Conservation (phyloP, 2,888 invertebrate species). For the Orthosia gracilis region DNA sequence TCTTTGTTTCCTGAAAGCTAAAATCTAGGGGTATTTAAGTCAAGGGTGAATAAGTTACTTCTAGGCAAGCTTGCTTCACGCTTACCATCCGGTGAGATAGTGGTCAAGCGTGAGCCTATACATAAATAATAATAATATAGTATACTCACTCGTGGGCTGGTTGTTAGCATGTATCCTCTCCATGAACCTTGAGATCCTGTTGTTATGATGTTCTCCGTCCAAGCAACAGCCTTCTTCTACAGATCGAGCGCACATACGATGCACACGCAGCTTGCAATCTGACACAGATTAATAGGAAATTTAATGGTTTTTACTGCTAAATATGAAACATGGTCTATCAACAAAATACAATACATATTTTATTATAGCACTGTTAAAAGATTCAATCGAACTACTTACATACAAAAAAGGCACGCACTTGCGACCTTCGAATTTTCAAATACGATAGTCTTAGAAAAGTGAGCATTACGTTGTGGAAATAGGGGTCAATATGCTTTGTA, state of each 20-base stretch:
- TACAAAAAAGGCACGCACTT: no score
- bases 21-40: no score
- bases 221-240: conserved; percentile 96
- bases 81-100: no score
- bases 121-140: not conserved
- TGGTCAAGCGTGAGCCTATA: not conserved
- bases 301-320: not conserved
- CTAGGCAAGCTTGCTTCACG: no score
- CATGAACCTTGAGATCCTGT: conserved; percentile 94
- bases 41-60: no score
- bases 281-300: conserved; percentile 41
- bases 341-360: conserved; percentile 1
- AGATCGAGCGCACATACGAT: conserved; percentile 95
- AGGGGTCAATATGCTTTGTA: no score
- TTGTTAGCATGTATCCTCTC: conserved; percentile 90
- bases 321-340: not conserved
- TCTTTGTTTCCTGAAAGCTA: no score
- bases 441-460: no score
- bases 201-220: conserved; percentile 93
- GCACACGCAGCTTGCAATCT: conserved; percentile 97
- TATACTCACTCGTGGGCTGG: conserved; percentile 66
- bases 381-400: not conserved
- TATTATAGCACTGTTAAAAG: not conserved
- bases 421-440: no score
- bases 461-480: no score